Evolutionary conservation across 1,140 invertebrate genomes (phyloP).

Genomic region (Bombus picipes): DNA sequence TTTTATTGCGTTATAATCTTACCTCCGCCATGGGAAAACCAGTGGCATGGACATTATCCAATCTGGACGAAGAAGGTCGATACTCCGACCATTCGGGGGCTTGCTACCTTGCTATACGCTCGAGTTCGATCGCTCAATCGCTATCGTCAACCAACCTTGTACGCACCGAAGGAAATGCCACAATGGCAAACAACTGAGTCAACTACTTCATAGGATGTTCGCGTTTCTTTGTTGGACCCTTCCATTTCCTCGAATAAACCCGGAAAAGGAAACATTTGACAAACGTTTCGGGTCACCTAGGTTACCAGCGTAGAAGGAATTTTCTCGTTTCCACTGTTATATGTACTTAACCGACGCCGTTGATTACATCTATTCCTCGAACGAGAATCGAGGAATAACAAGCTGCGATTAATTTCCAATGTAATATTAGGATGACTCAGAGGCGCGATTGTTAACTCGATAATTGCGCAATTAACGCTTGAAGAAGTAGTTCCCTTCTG

Average conservation of each 20-base stretch:
- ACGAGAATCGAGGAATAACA: neutral
- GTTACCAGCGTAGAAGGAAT: neutral
- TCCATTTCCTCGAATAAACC: neutral
- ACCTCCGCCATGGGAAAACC: slow-evolving; percentile 5
- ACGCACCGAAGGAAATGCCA: neutral
- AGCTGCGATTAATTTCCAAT: slow-evolving; percentile 2
- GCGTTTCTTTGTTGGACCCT: slow-evolving; percentile 2
- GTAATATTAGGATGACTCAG: neutral
- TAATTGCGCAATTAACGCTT: slow-evolving; percentile 52
- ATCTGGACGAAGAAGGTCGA: slow-evolving; percentile 21
- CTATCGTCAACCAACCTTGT: neutral
- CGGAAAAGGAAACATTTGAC: neutral
- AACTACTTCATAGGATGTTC: neutral
- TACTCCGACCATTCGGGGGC: neutral
- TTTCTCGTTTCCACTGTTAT: neutral
- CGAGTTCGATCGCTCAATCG: neutral
- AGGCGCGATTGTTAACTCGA: slow-evolving; percentile 39
- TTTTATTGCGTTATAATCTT: slow-evolving; percentile 53
- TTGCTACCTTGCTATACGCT: neutral
- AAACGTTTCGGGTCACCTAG: neutral
- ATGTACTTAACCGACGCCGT: neutral
- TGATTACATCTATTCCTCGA: neutral
- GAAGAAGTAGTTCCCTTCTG: slow-evolving; percentile 12
- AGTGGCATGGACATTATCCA: slow-evolving; percentile 34
- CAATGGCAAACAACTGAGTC: neutral